A percentile compares a stretch with the other conserved stretches of the same genome.
These are phyloP conservation scores for Drosophila pegasa DNA, from an alignment of 2,888 invertebrate genomes.

Conservation along the genomic window DNA sequence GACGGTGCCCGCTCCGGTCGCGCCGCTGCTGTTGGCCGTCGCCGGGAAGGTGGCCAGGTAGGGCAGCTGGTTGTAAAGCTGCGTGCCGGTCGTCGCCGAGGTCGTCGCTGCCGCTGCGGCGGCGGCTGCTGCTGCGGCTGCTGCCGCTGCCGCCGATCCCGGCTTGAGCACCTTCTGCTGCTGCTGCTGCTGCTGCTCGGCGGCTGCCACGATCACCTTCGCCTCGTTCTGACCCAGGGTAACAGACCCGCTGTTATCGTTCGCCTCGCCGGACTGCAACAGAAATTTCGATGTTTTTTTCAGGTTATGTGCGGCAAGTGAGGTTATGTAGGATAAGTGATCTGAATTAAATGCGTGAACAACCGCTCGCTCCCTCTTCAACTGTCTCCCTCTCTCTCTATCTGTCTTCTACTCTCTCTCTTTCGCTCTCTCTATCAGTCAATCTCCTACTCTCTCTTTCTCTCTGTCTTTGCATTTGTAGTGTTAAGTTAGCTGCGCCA, in stretches of 20 bases:
- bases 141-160: slow-evolving; percentile 66
- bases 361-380: no score
- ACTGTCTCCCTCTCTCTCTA: not conserved
- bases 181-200: slow-evolving; percentile 60
- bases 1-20: slow-evolving; percentile 65
- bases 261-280: slow-evolving; percentile 62
- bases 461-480: no score
- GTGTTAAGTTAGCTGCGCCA: not conserved
- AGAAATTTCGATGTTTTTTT: slow-evolving; percentile 3
- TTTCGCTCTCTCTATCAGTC: not conserved
- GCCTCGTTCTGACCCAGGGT: slow-evolving; percentile 76
- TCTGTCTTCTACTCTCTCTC: not conserved
- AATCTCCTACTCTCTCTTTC: not conserved
- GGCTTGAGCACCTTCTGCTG: slow-evolving; percentile 77
- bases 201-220: slow-evolving; percentile 76
- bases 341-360: not conserved
- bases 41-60: slow-evolving; percentile 84
- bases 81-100: slow-evolving; percentile 59
- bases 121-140: slow-evolving; percentile 21
- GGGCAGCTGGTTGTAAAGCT: slow-evolving; percentile 84
- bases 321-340: slow-evolving; percentile 6
- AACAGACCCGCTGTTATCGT: slow-evolving; percentile 82
- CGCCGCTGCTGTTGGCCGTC: slow-evolving; percentile 35
- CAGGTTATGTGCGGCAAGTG: slow-evolving; percentile 19
- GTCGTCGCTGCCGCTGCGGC: slow-evolving; percentile 63